Base-by-base conservation (phyloP, 2,113 vertebrate species). In the Chaetura pelagica region DNA sequence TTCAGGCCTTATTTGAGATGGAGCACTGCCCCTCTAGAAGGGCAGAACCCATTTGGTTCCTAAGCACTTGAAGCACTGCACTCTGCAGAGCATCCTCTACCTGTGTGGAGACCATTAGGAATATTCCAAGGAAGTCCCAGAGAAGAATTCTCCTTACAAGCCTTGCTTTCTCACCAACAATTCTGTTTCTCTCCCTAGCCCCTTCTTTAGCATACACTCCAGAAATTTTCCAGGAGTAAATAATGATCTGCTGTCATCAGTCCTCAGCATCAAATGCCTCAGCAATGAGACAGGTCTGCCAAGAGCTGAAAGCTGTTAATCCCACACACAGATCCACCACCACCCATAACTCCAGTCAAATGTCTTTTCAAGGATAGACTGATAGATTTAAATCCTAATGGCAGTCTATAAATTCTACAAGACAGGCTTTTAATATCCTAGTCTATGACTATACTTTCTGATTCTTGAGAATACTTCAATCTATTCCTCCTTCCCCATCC, bases 391-490 rank as follows among this genome's bases (percentile, higher is more conserved):
- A 91, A 68, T 84, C 63, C n/a, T 76, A 91, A 69, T 68, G 26
- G 46, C 44, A 68, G 34, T 91, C 62, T 80, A 76, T 93, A 89
- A 93, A 93, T 94, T 77, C 87, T 80, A 11, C 22, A 89, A 76
- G 62, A 18, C 32, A 29, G 54, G 20, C 12, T 91, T 90, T 94
- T 83, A 83, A 75, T 89, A 92, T 90, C 62, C 34, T 72, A 48
- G 27, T 85, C 34, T 79, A 32, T 72, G 38, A 16, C 87, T 83
- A 15, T 68, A 68, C 32, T 80, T 93, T 52, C 34, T 80, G 84
- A 73, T 83, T 83, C 80, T 86, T 89, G 54, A 68, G 54, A 83
- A 64, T 69, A 72, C 35, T 76, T 90, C 44, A 15, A 6, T 69
- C 68, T 80, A 3, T 62, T 84, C 85, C 63, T 94, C 44, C 54